Evolutionary conservation across 1,140 invertebrate species (phyloP).

Genomic region (Leptopilina clavipes): DNA sequence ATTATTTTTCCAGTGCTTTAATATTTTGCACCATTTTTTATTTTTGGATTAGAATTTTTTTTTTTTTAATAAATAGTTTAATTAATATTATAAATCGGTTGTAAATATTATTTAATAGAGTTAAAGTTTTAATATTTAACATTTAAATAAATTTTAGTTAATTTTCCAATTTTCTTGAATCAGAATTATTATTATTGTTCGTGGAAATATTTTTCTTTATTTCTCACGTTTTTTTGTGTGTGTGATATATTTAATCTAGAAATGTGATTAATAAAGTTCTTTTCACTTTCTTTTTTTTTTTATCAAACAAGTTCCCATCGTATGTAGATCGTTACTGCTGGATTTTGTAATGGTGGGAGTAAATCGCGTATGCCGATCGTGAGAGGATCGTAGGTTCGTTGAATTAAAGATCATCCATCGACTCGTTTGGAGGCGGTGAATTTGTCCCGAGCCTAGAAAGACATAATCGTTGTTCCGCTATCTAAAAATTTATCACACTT

Average conservation of each 20-base stretch:
- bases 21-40: too few species aligned
- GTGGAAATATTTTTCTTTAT: background rate
- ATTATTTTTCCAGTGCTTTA: background rate
- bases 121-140: too few species aligned
- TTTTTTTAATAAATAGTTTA: too few species aligned
- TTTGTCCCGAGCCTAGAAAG: slow-evolving; percentile 52
- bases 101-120: too few species aligned
- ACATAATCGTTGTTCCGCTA: slow-evolving; percentile 54
- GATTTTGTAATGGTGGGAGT: slow-evolving; percentile 49
- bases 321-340: slow-evolving; percentile 57
- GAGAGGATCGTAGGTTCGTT: slow-evolving; percentile 56
- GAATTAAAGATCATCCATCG: slow-evolving; percentile 61
- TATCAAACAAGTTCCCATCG: slow-evolving; percentile 53
- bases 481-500: slow-evolving; percentile 20
- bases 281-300: slow-evolving; percentile 16
- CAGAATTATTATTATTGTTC: too few species aligned
- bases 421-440: slow-evolving; percentile 54
- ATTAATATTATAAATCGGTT: too few species aligned
- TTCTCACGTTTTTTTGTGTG: background rate
- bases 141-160: too few species aligned
- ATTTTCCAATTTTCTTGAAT: too few species aligned
- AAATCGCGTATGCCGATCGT: slow-evolving; percentile 58
- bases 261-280: background rate
- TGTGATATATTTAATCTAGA: background rate
- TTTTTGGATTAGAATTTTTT: too few species aligned